Evolutionary conservation across 2,113 vertebrate genomes (phyloP).

Genomic region (Rhinopomastus cyanomelas): DNA sequence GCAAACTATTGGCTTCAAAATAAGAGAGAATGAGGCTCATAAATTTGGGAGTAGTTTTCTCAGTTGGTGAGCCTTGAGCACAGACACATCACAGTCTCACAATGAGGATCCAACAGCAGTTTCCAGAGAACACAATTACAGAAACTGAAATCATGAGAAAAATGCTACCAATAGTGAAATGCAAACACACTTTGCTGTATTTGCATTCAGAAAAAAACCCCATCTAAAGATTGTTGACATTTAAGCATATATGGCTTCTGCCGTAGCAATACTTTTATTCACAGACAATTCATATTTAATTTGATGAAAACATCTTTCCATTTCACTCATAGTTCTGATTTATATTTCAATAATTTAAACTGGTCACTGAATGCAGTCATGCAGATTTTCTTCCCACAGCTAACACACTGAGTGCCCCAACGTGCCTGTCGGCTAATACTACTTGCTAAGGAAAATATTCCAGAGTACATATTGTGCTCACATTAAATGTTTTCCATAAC

Average conservation of each 20-base stretch:
- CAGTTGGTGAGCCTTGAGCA: background rate
- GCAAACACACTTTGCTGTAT: background rate
- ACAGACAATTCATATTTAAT: background rate
- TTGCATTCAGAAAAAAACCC: background rate
- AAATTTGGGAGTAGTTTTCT: background rate
- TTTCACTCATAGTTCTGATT: slow-evolving; percentile 9
- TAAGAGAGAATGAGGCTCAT: background rate
- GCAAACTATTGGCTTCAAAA: background rate
- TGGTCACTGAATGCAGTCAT: background rate
- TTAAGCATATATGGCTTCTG: background rate
- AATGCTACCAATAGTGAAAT: background rate
- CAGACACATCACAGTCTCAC: background rate
- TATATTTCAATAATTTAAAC: slow-evolving; percentile 21
- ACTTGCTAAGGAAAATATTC: slow-evolving; percentile 6
- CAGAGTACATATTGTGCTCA: slow-evolving; percentile 9
- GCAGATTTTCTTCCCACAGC: background rate
- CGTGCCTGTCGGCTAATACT: background rate
- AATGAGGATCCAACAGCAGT: background rate
- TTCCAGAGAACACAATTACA: background rate
- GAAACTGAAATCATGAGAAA: background rate
- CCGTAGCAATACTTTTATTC: background rate
- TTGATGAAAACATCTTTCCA: background rate
- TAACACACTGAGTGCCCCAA: background rate
- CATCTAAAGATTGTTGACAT: background rate
- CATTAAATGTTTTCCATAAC: background rate